These are phyloP conservation scores for Meteorus cinctellus DNA, from an alignment of 2,888 invertebrate genomes.

Conservation along the genomic window DNA sequence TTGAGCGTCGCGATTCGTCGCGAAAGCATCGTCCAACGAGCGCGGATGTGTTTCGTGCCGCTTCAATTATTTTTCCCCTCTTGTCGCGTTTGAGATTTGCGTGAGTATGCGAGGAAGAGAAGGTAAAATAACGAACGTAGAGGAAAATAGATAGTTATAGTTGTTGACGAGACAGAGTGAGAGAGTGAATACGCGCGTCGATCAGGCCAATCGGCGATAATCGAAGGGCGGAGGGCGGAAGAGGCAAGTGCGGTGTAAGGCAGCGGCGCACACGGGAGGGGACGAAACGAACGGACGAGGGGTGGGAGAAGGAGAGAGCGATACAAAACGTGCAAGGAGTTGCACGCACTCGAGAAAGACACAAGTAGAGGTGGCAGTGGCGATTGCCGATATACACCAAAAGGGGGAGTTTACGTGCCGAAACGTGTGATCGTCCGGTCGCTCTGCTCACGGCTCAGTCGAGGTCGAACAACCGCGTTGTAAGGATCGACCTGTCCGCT, in stretches of 20 bases:
- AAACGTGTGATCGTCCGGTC: constrained; percentile 43
- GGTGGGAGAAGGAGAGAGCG: constrained; percentile 37
- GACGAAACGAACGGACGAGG: constrained; percentile 12
- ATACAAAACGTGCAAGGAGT: constrained; percentile 24
- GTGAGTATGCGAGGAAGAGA: background rate
- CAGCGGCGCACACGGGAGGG: background rate
- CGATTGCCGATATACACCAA: constrained; percentile 42
- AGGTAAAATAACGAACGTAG: background rate
- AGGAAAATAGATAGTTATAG: background rate
- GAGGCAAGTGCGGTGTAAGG: constrained; percentile 21
- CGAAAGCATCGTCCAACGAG: constrained; percentile 56
- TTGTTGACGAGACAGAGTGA: background rate
- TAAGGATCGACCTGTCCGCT: background rate
- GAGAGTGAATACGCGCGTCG: background rate
- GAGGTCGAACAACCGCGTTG: constrained; percentile 49
- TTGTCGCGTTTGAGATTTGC: background rate
- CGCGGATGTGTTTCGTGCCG: background rate
- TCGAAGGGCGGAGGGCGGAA: constrained; percentile 39
- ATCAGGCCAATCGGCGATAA: constrained; percentile 33
- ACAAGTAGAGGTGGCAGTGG: constrained; percentile 30
- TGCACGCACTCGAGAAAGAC: constrained; percentile 30
- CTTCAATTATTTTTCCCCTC: constrained; percentile 14
- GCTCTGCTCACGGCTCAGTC: constrained; percentile 50
- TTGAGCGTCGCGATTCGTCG: constrained; percentile 66
- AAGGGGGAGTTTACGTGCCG: constrained; percentile 41